Evolutionary conservation across 2,797 vertebrate genomes (phyloP).

Genomic region (Lithobates sylvaticus): DNA sequence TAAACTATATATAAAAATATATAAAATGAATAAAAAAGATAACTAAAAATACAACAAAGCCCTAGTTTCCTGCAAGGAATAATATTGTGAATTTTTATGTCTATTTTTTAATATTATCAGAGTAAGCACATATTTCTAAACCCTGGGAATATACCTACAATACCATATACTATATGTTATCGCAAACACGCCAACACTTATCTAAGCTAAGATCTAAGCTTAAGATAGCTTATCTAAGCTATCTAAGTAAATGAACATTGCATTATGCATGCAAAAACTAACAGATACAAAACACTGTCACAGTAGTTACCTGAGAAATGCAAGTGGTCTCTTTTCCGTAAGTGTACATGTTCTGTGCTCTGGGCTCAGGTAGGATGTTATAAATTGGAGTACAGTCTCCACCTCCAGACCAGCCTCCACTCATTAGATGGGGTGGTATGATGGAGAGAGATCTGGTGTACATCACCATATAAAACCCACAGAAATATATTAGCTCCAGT

Average conservation of each 20-base stretch:
- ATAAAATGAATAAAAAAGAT: not conserved
- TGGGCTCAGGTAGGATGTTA: slow-evolving; percentile 39
- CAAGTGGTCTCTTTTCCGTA: not conserved
- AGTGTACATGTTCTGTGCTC: not conserved
- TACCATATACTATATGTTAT: not conserved
- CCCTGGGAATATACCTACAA: no score
- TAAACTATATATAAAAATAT: not conserved
- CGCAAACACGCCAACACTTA: not conserved
- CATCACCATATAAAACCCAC: not conserved
- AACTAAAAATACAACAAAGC: no score
- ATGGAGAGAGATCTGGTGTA: not conserved
- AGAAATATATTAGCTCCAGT: not conserved
- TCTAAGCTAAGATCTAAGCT: not conserved
- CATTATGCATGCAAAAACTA: not conserved
- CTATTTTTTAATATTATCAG: no score
- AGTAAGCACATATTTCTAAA: not conserved
- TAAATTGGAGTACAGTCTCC: slow-evolving; percentile 38
- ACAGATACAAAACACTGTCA: not conserved
- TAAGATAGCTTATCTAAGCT: not conserved
- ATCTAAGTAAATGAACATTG: not conserved
- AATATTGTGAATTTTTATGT: not conserved
- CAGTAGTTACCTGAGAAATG: slow-evolving; percentile 29
- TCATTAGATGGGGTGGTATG: slow-evolving; percentile 19
- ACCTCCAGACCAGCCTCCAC: slow-evolving; percentile 44
- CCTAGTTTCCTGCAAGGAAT: no score